phyloP scores from a whole-genome alignment of 2,113 vertebrate genomes.

The Hyla sarda region DNA sequence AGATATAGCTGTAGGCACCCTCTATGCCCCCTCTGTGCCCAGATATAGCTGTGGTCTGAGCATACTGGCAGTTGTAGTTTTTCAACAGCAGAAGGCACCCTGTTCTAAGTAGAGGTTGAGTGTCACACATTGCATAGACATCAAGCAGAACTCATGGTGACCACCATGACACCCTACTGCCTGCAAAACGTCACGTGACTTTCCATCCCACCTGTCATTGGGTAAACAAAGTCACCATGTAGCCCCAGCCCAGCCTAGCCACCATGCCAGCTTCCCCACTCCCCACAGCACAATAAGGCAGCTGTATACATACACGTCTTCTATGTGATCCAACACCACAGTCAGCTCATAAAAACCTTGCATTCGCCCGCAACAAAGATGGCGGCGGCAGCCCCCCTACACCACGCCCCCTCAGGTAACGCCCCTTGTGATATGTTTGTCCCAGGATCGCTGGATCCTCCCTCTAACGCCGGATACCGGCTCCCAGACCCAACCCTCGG shows the following conservation, averaged over 20 bases:
- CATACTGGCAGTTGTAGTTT: no score
- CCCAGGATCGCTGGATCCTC: conserved; percentile 5
- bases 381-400: background rate
- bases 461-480: conserved; percentile 35
- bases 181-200: background rate
- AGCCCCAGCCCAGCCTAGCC: background rate
- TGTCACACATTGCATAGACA: no score
- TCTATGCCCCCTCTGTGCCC: no score
- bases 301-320: conserved; percentile 2
- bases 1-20: no score
- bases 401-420: background rate
- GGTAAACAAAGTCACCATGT: background rate
- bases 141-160: background rate
- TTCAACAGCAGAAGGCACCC: no score
- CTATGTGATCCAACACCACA: background rate
- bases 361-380: conserved; percentile 24
- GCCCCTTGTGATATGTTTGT: background rate
- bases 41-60: no score
- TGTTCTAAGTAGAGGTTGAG: no score
- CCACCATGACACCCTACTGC: background rate
- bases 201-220: background rate
- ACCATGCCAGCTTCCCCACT: background rate
- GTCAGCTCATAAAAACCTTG: background rate
- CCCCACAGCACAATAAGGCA: no score
- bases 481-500: conserved; percentile 12